Percentiles rank a stretch among this genome's conserved stretches.
Evolutionary conservation across 1,140 invertebrate genomes (phyloP).

Genomic region (Batillaria attramentaria): DNA sequence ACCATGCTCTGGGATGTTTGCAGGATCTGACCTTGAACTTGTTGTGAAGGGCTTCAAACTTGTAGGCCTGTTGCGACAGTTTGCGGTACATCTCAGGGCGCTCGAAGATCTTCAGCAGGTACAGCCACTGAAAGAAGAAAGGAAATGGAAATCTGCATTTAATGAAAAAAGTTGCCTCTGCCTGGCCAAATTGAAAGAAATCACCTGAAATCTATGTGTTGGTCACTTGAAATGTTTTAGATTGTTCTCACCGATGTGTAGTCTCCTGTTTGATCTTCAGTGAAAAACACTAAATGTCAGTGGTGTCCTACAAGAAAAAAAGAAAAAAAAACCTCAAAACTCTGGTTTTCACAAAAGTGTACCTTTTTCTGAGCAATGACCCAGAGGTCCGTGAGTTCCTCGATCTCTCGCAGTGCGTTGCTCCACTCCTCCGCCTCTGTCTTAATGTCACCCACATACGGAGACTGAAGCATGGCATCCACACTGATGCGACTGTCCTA

Average conservation of each 20-base stretch:
- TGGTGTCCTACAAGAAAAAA: not conserved
- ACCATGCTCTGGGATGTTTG: no score
- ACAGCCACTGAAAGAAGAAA: constrained; percentile 67
- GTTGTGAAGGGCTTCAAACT: constrained; percentile 65
- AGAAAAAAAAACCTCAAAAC: not conserved
- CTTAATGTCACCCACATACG: constrained; percentile 64
- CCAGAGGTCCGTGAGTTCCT: constrained; percentile 69
- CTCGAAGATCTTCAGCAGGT: constrained; percentile 71
- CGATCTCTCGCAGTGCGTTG: constrained; percentile 61
- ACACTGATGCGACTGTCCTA: constrained; percentile 68
- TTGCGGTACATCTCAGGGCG: constrained; percentile 59
- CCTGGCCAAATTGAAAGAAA: not conserved
- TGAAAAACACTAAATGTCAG: not conserved
- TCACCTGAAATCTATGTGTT: no score
- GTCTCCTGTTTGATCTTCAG: no score
- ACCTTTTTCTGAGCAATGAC: constrained; percentile 69
- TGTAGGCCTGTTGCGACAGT: constrained; percentile 51
- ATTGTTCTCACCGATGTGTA: no score
- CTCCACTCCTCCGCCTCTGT: constrained; percentile 59
- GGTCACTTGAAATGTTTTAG: no score
- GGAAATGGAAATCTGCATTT: not conserved
- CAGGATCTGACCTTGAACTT: constrained; percentile 63
- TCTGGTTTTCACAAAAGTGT: not conserved
- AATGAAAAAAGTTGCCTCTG: not conserved
- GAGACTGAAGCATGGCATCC: constrained; percentile 66